Evolutionary conservation across 2,113 vertebrate species (phyloP), one percentile per base, ranked within the genome.

Genomic region (Pedetes capensis): DNA sequence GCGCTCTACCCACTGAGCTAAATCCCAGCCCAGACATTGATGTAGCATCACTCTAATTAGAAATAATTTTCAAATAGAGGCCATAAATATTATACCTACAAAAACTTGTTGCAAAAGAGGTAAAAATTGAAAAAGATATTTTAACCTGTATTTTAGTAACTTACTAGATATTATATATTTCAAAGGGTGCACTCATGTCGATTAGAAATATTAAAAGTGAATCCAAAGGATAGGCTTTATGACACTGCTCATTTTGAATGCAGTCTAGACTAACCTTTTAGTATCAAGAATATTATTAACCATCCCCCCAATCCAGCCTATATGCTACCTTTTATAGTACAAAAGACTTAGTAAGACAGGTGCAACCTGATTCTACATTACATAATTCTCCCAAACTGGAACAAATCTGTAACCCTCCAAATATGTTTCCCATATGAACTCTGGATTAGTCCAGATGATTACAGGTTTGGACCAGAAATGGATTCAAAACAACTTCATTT

Each of bases 151-250:
- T 78, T 72, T 93, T 74, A 95, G 37, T 89, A 57, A 72, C 57
- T 66, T 68, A 37, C 8, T 71, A 7, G 49, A 34, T 81, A 49
- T 11, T 34, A 66, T 79, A 69, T 76, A 89, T 92, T 93, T 96
- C 47, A 53, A 95, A 95, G 37, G 76, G 25, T 91, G 37, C 20
- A 80, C 16, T 72, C 42, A 53, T 5, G 1, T 82, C 82, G 39
- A 82, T 69, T 94, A 64, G 27, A 91, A 88, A 88, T 91, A 82
- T 85, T 89, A 85, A 95, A 76, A 96, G 23, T 42, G 93, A 93
- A 69, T 87, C 69, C 34, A 11, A 71, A 80, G 11, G 57, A 27
- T 53, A 80, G 64, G 27, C 64, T 87, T 88, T 91, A 78, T 84
- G 64, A 89, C 47, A 74, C 37, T 89, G 44, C 22, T 95, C 71